Evolutionary conservation across 2,113 vertebrate genomes (phyloP), one percentile per base, ranked within the genome.

Genomic region (Coptodon rendalli): DNA sequence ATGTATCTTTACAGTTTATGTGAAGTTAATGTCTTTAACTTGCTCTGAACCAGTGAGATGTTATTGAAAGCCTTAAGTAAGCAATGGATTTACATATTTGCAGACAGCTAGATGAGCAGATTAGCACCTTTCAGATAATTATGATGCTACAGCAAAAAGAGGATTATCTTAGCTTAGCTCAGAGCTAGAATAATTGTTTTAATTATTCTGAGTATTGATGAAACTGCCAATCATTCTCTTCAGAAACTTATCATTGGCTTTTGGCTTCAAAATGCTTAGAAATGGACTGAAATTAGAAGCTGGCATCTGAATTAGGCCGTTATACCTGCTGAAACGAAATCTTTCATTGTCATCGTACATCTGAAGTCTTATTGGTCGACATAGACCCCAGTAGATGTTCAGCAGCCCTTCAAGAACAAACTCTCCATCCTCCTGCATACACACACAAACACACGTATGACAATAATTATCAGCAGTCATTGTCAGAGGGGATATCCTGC

Each of bases 371-470:
- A 99, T 99, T 89, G 99, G 98, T 24, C 99, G 95, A 43, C 97
- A 96, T 63, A 99, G 93, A 10, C 99, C 99, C 98, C 99, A 99
- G 52, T 97, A 98, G 94, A 99, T 98, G 94, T 98, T 99, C 79
- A 99, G 96, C 93, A 99, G 93, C 61, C 98, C 99, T 91, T 99
- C 99, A 27, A 99, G 96, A 4, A 99, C 96, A 80, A 99, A 93
- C 85, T 97, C 97, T 0, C 96, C 97, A 89, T 98, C 97, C 81
- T 99, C 98, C 98, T 99, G 61, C 83, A 86, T n/a, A 88, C 71
- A 89, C 81, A 92, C 29, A 86, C 11, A 89, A 43, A 89, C 56
- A 88, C 84, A 88, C 43, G 73, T 34, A 83, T 38, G 63, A 94
- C 88, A 89, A 92, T 84, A 83, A 92, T 63, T 22, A 89, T 92